phyloP scores from a whole-genome alignment of 2,113 vertebrate genomes.

The Theropithecus gelada region DNA sequence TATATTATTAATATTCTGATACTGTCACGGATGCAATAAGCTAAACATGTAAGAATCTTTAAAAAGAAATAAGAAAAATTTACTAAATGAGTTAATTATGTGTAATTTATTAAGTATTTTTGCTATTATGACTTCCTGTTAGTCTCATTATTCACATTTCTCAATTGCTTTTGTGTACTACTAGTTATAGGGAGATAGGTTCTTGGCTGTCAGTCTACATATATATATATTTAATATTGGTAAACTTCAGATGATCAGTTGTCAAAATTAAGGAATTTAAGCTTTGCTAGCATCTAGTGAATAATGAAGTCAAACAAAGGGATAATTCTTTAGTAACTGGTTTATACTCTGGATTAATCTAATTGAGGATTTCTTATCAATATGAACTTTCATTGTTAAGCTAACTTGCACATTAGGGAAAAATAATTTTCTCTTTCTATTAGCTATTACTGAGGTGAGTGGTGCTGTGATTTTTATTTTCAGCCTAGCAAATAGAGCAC shows the following conservation, averaged over 20 bases:
- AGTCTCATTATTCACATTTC: not conserved
- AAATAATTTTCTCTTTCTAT: not conserved
- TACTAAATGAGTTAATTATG: not conserved
- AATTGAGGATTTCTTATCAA: not conserved
- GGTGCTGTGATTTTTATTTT: not conserved
- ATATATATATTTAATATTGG: not conserved
- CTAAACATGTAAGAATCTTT: not conserved
- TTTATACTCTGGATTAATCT: conserved; percentile 7
- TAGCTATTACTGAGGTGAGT: not conserved
- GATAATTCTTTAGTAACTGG: not conserved
- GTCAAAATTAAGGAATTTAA: not conserved
- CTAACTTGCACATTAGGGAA: not conserved
- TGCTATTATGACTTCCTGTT: not conserved
- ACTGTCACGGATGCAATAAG: not conserved
- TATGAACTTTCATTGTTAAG: not conserved
- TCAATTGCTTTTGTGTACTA: not conserved
- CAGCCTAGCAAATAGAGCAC: not conserved
- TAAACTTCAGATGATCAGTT: not conserved
- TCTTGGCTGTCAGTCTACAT: too few species aligned
- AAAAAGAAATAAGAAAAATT: not conserved
- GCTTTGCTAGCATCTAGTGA: not conserved
- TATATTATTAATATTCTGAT: not conserved
- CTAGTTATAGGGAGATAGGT: too few species aligned
- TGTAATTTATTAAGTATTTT: not conserved
- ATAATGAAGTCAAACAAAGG: not conserved